Evolutionary conservation across 2,888 invertebrate species (phyloP).

Genomic region (Herminia tarsipennalis): DNA sequence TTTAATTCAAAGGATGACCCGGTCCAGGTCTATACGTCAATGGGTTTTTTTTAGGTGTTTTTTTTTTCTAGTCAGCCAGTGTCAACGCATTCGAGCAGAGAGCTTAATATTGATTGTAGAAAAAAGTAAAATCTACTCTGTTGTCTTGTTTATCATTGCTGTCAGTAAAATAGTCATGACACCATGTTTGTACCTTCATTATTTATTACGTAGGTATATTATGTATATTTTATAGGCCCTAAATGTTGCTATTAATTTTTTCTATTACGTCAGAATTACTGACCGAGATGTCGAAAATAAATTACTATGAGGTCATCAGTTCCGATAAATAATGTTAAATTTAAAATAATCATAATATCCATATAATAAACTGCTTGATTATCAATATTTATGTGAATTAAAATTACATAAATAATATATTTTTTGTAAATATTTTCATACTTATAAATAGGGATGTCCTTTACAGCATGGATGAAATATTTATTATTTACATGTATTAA

Average conservation of each 20-base stretch:
- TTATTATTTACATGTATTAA: constrained; percentile 17
- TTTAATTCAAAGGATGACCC: too few relatives aligned
- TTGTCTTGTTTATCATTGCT: too few relatives aligned
- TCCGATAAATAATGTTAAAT: constrained; percentile 12
- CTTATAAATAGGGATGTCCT: neutral
- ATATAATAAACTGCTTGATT: constrained; percentile 2
- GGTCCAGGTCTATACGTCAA: too few relatives aligned
- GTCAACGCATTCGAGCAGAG: too few relatives aligned
- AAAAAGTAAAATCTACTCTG: too few relatives aligned
- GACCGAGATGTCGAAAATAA: constrained; percentile 30
- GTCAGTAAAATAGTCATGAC: too few relatives aligned
- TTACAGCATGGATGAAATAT: neutral
- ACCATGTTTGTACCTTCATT: neutral
- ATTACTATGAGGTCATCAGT: constrained; percentile 27
- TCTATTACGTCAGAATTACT: constrained; percentile 26
- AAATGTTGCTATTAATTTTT: constrained; percentile 22
- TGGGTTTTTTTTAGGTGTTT: too few relatives aligned
- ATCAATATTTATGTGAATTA: constrained; percentile 18
- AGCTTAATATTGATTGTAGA: too few relatives aligned
- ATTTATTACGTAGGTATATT: neutral
- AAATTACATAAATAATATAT: constrained; percentile 4
- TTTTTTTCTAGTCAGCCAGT: too few relatives aligned
- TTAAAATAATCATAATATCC: constrained; percentile 13
- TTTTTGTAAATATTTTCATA: constrained; percentile 2
- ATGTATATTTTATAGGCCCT: constrained; percentile 22